These are phyloP conservation scores for Drosophila varians DNA, from an alignment of 1,140 invertebrate species.

Conservation along the genomic window DNA sequence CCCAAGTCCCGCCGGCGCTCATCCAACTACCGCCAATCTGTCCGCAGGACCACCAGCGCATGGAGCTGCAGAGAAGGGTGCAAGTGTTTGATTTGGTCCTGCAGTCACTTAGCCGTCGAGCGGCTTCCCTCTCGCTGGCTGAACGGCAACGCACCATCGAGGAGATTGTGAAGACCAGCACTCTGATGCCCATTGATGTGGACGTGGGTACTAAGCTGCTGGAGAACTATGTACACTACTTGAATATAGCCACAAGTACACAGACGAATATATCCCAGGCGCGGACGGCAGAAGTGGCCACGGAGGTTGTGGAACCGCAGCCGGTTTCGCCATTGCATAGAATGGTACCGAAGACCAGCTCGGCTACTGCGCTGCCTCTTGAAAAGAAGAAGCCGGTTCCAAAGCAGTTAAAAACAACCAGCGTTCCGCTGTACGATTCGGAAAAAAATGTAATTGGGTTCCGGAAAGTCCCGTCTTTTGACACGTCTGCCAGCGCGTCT, in stretches of 20 bases:
- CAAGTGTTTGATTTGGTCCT: slow-evolving; percentile 55
- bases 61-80: slow-evolving; percentile 48
- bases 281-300: not conserved
- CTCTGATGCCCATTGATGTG: slow-evolving; percentile 49
- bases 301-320: too few relatives aligned
- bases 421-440: slow-evolving; percentile 43
- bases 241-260: slow-evolving; percentile 28
- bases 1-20: not conserved
- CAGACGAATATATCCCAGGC: not conserved
- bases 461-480: slow-evolving; percentile 13
- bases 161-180: slow-evolving; percentile 53
- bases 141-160: slow-evolving; percentile 60
- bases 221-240: slow-evolving; percentile 53
- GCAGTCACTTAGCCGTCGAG: slow-evolving; percentile 39
- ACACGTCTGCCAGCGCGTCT: not conserved
- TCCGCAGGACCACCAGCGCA: slow-evolving; percentile 43
- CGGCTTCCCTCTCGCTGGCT: slow-evolving; percentile 13
- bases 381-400: not conserved
- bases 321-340: not conserved
- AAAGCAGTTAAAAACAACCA: not conserved
- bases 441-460: slow-evolving; percentile 59
- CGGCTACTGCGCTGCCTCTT: not conserved
- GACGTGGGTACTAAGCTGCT: slow-evolving; percentile 64
- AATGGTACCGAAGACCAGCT: not conserved
- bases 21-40: slow-evolving; percentile 60